A percentile compares a stretch with the other conserved stretches of the same genome.
Conservation (phyloP, 2,113 vertebrate species). For the Strix uralensis region DNA sequence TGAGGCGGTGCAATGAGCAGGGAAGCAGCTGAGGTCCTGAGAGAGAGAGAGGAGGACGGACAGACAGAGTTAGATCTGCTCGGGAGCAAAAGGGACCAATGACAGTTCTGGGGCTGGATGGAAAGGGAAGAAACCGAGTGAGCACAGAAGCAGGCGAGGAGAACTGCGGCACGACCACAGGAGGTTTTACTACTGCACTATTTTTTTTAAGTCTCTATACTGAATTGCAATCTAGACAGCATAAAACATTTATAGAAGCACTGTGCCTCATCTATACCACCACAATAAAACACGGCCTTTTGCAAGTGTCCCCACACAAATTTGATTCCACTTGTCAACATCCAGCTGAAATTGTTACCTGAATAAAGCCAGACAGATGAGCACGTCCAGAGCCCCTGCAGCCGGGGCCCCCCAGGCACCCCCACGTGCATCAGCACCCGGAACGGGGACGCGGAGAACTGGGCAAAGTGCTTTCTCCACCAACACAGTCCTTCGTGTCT, state of each 20-base stretch:
- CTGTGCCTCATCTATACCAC: neutral
- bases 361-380: neutral
- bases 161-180: neutral
- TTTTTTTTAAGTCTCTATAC: neutral
- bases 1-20: neutral
- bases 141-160: neutral
- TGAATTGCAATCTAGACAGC: neutral
- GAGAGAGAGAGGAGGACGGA: neutral
- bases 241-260: neutral
- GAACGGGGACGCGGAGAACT: neutral
- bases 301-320: neutral
- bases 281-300: fast-evolving
- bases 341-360: neutral
- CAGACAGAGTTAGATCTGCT: neutral
- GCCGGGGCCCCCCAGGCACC: too few relatives aligned
- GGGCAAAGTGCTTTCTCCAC: fast-evolving
- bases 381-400: too few relatives aligned
- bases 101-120: neutral
- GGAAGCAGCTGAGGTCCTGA: neutral
- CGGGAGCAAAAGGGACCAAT: neutral
- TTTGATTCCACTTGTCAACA: neutral
- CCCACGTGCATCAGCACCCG: fast-evolving
- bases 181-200: neutral
- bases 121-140: fast-evolving
- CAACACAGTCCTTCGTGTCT: fast-evolving